phyloP scores from a whole-genome alignment of 2,113 vertebrate species.

The Dascyllus trimaculatus region DNA sequence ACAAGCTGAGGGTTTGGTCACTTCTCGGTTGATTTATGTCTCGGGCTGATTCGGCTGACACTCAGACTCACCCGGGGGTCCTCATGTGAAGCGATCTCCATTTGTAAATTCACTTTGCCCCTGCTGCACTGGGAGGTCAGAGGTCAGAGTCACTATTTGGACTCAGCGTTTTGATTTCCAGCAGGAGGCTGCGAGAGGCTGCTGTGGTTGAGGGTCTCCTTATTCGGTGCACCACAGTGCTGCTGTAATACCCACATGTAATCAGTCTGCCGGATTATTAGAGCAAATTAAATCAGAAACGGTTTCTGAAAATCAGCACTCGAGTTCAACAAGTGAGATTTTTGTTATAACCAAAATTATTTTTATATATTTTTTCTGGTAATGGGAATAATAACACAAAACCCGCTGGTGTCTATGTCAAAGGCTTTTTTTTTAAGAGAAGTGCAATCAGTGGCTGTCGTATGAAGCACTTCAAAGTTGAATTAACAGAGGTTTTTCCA shows the following conservation, averaged over 20 bases:
- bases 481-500: constrained; percentile 59
- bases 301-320: not conserved
- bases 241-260: not conserved
- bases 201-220: constrained; percentile 12
- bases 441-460: constrained; percentile 46
- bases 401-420: not conserved
- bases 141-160: constrained; percentile 24
- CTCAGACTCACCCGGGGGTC: constrained; percentile 19
- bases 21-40: constrained; percentile 31
- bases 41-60: constrained; percentile 43
- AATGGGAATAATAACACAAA: not conserved
- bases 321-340: not conserved
- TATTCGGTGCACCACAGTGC: constrained; percentile 7
- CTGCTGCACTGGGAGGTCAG: constrained; percentile 23
- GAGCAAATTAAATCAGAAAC: not conserved
- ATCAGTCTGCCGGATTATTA: not conserved
- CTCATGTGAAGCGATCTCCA: constrained; percentile 31
- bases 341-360: not conserved
- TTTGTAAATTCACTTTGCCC: constrained; percentile 13
- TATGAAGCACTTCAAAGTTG: constrained; percentile 46
- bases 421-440: constrained; percentile 27
- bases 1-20: constrained; percentile 23
- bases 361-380: not conserved
- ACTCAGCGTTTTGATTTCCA: constrained; percentile 8
- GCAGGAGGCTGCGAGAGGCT: not conserved